Percentiles rank a stretch among this genome's conserved stretches.
phyloP scores from a whole-genome alignment of 2,113 vertebrate species.

The Rhinichthys klamathensis region DNA sequence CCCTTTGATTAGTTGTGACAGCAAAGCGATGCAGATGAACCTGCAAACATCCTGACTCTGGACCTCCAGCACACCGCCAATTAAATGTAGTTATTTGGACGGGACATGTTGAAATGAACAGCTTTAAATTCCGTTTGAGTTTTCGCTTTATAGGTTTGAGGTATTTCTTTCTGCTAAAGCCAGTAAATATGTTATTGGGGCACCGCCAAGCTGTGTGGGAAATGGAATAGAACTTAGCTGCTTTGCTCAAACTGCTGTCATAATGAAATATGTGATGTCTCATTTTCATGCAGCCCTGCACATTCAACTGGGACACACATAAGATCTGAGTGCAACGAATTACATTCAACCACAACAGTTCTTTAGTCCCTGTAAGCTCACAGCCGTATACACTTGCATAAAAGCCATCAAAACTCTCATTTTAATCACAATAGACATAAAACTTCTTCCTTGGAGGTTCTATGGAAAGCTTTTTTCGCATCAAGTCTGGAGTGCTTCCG shows the following conservation, averaged over 20 bases:
- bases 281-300: conserved; percentile 28
- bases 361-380: conserved; percentile 28
- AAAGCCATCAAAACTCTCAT: neutral
- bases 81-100: neutral
- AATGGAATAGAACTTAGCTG: conserved; percentile 42
- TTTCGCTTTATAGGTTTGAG: conserved; percentile 48
- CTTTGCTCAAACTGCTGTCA: conserved; percentile 46
- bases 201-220: conserved; percentile 43
- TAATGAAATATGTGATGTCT: conserved; percentile 48
- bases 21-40: neutral
- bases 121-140: neutral
- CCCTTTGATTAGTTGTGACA: neutral
- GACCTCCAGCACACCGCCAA: neutral
- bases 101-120: conserved; percentile 36
- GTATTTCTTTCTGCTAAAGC: conserved; percentile 50
- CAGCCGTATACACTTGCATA: neutral
- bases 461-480: conserved; percentile 8
- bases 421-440: conserved; percentile 33
- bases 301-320: conserved; percentile 27
- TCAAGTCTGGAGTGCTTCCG: conserved; percentile 13
- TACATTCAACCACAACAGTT: conserved; percentile 31
- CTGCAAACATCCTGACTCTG: neutral
- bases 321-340: conserved; percentile 14
- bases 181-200: conserved; percentile 47
- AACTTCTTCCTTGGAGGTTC: conserved; percentile 11